phyloP scores from a whole-genome alignment of 2,797 vertebrate species.

The Heteromormyrus szaboi region DNA sequence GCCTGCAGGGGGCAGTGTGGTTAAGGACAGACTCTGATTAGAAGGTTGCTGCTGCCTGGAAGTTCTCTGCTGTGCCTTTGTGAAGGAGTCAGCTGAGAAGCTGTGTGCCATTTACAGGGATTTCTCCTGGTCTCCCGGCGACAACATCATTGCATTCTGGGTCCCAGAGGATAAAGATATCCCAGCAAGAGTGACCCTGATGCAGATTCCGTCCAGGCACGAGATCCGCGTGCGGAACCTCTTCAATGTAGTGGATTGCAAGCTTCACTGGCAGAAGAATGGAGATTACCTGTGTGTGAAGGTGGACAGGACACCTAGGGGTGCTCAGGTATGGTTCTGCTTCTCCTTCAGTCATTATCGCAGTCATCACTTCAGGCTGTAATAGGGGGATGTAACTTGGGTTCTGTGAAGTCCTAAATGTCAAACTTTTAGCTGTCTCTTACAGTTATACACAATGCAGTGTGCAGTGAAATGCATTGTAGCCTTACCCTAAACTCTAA shows the following conservation, averaged over 20 bases:
- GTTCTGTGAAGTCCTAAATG: too few species aligned
- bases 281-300: slow-evolving; percentile 97
- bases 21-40: neutral
- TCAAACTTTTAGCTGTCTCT: neutral
- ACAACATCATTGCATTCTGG: slow-evolving; percentile 98
- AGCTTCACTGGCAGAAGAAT: slow-evolving; percentile 96
- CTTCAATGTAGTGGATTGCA: slow-evolving; percentile 96
- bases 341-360: neutral
- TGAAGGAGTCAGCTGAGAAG: neutral
- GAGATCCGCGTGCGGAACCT: slow-evolving; percentile 96
- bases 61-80: neutral
- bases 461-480: neutral
- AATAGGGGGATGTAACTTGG: too few species aligned
- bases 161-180: slow-evolving; percentile 98
- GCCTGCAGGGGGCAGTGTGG: neutral
- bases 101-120: slow-evolving; percentile 63
- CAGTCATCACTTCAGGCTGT: neutral
- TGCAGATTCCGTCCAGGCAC: slow-evolving; percentile 89
- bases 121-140: slow-evolving; percentile 97
- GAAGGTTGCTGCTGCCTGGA: neutral
- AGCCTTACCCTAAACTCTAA: neutral
- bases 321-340: slow-evolving; percentile 73
- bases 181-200: slow-evolving; percentile 92
- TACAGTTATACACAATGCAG: neutral
- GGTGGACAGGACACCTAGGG: slow-evolving; percentile 92